Percentiles rank a stretch among this genome's conserved stretches.
These are phyloP conservation scores for Phenganax subtilis DNA, from an alignment of 92 coral and sea anemone species.

Conservation along the genomic window DNA sequence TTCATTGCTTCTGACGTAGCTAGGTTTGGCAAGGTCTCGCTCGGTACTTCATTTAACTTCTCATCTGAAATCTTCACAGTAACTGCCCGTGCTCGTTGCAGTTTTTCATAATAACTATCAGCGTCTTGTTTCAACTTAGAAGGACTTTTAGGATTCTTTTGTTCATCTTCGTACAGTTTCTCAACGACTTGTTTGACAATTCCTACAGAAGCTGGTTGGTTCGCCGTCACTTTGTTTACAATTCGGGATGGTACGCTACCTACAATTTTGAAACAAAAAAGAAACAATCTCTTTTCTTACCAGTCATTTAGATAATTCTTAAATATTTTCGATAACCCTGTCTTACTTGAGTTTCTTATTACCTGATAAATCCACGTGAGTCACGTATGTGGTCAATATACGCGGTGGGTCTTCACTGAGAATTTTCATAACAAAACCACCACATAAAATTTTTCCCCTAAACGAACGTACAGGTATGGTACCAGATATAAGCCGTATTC, in stretches of 20 bases:
- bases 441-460: conserved; percentile 69
- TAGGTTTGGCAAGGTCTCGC: neutral
- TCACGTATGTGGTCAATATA: conserved; percentile 65
- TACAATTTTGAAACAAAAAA: conserved; percentile 13
- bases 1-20: neutral
- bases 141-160: conserved; percentile 37
- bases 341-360: neutral
- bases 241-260: conserved; percentile 81
- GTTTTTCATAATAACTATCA: conserved; percentile 15
- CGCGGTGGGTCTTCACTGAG: conserved; percentile 83
- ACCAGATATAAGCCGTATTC: neutral
- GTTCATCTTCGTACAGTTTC: conserved; percentile 64
- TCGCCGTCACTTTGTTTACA: conserved; percentile 78
- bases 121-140: conserved; percentile 53
- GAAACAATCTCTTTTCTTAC: neutral
- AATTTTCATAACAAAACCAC: conserved; percentile 70
- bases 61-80: neutral
- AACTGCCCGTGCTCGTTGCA: conserved; percentile 6
- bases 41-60: neutral
- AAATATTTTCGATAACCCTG: too few species aligned
- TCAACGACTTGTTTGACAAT: conserved; percentile 64
- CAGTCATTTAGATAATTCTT: too few species aligned
- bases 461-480: neutral
- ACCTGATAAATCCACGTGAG: conserved; percentile 86
- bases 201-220: conserved; percentile 86